Conservation (phyloP, 2,888 invertebrate species). For the Anorthoa munda region DNA sequence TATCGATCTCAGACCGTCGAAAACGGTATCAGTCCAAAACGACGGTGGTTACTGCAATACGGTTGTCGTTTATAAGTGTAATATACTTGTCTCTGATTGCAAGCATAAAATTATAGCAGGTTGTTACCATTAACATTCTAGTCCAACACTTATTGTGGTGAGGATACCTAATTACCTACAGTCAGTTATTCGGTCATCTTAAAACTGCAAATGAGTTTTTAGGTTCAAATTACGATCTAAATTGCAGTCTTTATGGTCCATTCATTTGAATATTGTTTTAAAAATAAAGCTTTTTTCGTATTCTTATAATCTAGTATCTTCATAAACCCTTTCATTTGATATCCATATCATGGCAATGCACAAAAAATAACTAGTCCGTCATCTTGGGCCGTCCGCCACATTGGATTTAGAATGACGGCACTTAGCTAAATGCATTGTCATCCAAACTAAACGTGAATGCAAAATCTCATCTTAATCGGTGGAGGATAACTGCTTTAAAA, state of each 20-base stretch:
- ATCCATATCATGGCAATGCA: too few species aligned
- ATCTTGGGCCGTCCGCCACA: too few species aligned
- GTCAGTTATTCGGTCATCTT: conserved; percentile 10
- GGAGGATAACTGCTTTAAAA: too few species aligned
- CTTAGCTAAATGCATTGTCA: too few species aligned
- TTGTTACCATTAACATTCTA: conserved; percentile 39
- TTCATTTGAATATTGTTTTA: too few species aligned
- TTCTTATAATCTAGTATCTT: too few species aligned
- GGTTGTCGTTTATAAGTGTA: conserved; percentile 38
- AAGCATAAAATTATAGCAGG: conserved; percentile 19
- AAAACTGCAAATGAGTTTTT: neutral
- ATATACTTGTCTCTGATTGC: conserved; percentile 34
- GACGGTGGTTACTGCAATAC: conserved; percentile 30
- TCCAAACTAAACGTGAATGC: too few species aligned
- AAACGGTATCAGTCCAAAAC: conserved; percentile 30
- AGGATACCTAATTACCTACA: conserved; percentile 3
- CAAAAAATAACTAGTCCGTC: too few species aligned
- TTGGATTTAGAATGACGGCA: too few species aligned
- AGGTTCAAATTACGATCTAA: neutral
- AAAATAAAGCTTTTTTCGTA: too few species aligned
- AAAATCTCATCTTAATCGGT: too few species aligned
- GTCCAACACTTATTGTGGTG: conserved; percentile 23
- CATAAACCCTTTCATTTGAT: too few species aligned
- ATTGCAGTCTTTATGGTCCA: neutral
- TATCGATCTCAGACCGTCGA: conserved; percentile 17